A percentile compares a stretch with the other conserved stretches of the same genome.
Evolutionary conservation across 2,113 vertebrate species (phyloP).

Genomic region (Amazona vittata): DNA sequence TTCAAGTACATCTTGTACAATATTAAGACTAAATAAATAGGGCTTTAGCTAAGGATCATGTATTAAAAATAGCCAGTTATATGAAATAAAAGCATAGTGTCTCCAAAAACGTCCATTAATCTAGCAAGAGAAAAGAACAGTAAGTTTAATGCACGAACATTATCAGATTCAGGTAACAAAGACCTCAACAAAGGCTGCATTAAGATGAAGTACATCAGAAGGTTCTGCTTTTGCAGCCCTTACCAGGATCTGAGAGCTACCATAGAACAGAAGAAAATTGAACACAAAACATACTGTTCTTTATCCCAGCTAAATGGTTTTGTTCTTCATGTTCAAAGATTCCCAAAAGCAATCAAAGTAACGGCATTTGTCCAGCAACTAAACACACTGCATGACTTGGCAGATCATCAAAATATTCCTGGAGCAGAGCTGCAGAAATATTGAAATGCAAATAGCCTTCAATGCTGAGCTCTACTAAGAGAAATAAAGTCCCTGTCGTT

Average conservation of each 20-base stretch:
- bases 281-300: neutral
- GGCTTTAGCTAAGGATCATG: neutral
- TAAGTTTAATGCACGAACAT: neutral
- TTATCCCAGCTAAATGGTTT: neutral
- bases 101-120: neutral
- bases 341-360: neutral
- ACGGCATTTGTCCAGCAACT: neutral
- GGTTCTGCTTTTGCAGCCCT: neutral
- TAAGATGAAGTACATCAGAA: neutral
- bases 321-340: neutral
- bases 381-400: neutral
- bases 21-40: neutral
- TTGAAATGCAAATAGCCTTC: neutral
- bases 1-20: neutral
- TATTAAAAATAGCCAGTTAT: neutral
- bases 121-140: neutral
- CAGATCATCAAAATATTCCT: neutral
- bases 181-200: neutral
- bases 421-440: neutral
- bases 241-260: neutral
- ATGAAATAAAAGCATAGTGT: neutral
- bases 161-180: conserved; percentile 1
- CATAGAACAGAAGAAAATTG: neutral
- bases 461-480: neutral
- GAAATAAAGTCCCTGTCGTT: neutral